phyloP scores from a whole-genome alignment of 2,888 invertebrate species.

The Zaprionus lineosus region DNA sequence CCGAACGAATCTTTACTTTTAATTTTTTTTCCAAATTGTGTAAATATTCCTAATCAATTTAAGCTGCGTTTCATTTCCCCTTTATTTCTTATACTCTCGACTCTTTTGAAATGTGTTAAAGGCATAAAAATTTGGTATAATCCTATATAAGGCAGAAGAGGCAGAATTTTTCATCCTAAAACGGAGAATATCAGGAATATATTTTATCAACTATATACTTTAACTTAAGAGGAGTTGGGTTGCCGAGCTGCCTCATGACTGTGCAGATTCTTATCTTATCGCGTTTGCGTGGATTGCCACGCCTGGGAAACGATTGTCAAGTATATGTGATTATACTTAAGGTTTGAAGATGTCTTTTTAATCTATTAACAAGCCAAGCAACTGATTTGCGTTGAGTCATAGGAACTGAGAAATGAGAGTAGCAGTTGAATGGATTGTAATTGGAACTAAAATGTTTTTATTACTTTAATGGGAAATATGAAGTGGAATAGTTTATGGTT shows the following conservation, averaged over 20 bases:
- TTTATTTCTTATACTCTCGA: not conserved
- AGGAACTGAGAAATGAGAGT: constrained; percentile 3
- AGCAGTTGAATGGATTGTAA: too few relatives aligned
- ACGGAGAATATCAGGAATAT: too few relatives aligned
- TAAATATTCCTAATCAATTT: constrained; percentile 69
- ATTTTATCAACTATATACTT: too few relatives aligned
- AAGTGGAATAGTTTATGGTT: too few relatives aligned
- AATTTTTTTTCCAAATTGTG: constrained; percentile 53
- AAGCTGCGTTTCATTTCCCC: constrained; percentile 18
- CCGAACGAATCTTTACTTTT: constrained; percentile 20
- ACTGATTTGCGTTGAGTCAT: constrained; percentile 29
- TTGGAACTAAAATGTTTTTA: too few relatives aligned
- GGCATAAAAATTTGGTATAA: too few relatives aligned
- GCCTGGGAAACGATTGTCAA: constrained; percentile 51
- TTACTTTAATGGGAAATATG: too few relatives aligned
- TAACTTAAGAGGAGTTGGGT: too few relatives aligned
- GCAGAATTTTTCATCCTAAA: too few relatives aligned
- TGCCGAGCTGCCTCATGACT: too few relatives aligned
- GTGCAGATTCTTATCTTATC: constrained; percentile 44
- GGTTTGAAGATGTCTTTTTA: constrained; percentile 41
- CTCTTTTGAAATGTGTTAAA: not conserved
- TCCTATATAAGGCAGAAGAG: too few relatives aligned
- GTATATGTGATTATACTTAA: constrained; percentile 38
- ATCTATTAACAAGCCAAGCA: constrained; percentile 28
- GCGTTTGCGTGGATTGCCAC: constrained; percentile 22